Evolutionary conservation across 2,888 invertebrate genomes (phyloP).

Genomic region (Aporophyla nigra): DNA sequence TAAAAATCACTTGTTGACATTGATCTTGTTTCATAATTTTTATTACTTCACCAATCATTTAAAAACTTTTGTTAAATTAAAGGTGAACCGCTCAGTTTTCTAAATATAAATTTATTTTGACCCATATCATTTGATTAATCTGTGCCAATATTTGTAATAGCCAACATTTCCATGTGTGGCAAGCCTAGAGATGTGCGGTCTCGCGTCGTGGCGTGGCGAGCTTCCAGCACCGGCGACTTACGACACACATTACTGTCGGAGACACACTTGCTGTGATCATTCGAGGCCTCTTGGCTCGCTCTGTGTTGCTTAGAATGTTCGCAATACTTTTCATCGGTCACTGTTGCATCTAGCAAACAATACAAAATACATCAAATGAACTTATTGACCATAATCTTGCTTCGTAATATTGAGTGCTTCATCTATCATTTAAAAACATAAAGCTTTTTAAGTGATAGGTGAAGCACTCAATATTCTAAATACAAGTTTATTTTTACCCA

Average conservation of each 20-base stretch:
- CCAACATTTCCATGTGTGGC: not conserved
- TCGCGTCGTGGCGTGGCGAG: conserved; percentile 41
- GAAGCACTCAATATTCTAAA: too few species aligned
- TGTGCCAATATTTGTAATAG: conserved; percentile 10
- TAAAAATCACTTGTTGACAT: too few species aligned
- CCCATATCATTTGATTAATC: too few species aligned
- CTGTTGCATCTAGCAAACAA: not conserved
- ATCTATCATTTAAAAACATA: not conserved
- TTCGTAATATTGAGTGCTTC: not conserved
- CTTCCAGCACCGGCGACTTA: conserved; percentile 55
- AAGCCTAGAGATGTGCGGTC: conserved; percentile 14
- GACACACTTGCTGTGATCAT: conserved; percentile 55
- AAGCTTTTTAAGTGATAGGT: too few species aligned
- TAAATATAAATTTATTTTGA: too few species aligned
- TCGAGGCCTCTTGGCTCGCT: conserved; percentile 30
- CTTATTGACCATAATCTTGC: not conserved
- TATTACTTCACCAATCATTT: too few species aligned
- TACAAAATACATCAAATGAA: not conserved
- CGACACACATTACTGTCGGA: conserved; percentile 60
- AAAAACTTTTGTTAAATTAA: too few species aligned
- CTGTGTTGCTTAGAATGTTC: conserved; percentile 37
- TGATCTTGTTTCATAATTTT: too few species aligned
- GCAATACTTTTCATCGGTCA: not conserved
- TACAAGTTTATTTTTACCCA: not conserved
- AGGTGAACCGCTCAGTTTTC: too few species aligned